Conservation (phyloP, 2,888 invertebrate genomes). For the Achlya flavicornis region DNA sequence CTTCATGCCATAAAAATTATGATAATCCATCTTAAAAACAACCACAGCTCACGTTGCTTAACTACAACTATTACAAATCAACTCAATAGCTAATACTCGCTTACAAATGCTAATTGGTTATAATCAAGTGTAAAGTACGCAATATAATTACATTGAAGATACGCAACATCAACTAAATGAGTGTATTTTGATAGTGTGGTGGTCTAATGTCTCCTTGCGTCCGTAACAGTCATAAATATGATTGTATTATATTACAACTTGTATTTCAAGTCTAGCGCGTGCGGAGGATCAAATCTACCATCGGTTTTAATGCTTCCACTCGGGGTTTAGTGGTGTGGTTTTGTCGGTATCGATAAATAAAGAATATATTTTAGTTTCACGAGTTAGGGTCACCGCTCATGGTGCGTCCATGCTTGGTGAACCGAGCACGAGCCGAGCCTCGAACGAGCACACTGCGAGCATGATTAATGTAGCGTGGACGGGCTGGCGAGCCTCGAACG, state of each 20-base stretch:
- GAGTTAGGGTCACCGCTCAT: no score
- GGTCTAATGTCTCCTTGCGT: conserved; percentile 6
- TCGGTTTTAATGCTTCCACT: conserved; percentile 60
- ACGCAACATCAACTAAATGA: neutral
- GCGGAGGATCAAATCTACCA: conserved; percentile 70
- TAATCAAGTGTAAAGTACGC: neutral
- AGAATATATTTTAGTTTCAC: no score
- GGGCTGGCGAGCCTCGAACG: no score
- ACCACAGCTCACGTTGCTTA: neutral
- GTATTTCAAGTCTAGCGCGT: conserved; percentile 73
- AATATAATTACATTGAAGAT: neutral
- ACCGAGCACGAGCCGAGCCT: no score
- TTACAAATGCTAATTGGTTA: conserved; percentile 3
- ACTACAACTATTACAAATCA: neutral
- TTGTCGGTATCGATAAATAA: conserved; percentile 20
- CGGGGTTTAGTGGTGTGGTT: conserved; percentile 38
- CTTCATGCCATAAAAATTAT: neutral
- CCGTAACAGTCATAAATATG: conserved; percentile 48
- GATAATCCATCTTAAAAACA: neutral
- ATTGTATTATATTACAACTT: conserved; percentile 70
- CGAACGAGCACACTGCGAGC: no score
- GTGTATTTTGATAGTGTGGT: conserved; percentile 1
- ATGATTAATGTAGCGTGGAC: no score
- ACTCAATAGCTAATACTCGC: neutral
- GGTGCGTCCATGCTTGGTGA: no score